Base-by-base conservation (phyloP, 2,113 vertebrate species). In the Azemiops feae region DNA sequence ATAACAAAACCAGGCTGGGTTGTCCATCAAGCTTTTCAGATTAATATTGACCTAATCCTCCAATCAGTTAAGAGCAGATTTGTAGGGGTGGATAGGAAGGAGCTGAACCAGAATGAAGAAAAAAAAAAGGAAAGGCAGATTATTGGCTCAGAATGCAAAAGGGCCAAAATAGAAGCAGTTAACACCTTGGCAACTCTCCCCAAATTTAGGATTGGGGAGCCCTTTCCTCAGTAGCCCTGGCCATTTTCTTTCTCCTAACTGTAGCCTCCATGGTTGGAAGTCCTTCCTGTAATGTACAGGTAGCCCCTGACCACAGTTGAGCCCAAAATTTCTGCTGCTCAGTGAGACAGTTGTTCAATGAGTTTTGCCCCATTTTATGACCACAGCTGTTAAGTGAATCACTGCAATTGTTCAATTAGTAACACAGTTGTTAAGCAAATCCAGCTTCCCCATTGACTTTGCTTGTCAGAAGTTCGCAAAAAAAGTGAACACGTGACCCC, bases 1-100 rank as follows among this genome's bases (percentile, higher is more conserved):
- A 0, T 81, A 96, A 95, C 93, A 93, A 91, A 87, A 86, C 18
- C 88, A 52, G 54, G 74, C 53, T 64, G 89, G 92, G 58, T 90
- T 93, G 55, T 95, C 91, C 55, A 88, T 85, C 95, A 96, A 96
- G 94, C 93, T 96, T 96, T 96, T 97, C 89, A 96, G 95, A 97
- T 97, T 96, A 96, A 97, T 97, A 94, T 97, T 96, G 96, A 97
- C 34, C 50, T 92, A 52, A 97, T 97, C 96, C 95, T 92, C 85
- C 95, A 96, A 96, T 95, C 96, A 60, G 74, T 90, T 96, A 91
- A 96, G 94, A 96, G 97, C 96, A 96, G 96, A 94, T 95, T 30
- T 0, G 93, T 94, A 55, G 18, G 18, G 18, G 94, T 93, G 58
- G 2, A n/a, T 69, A 34, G 30, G 64, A 69, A 69, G 30, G 94